Evolutionary conservation across 2,888 invertebrate genomes (phyloP), one percentile per base, ranked within the genome.

Genomic region (Slavum lentiscoides): DNA sequence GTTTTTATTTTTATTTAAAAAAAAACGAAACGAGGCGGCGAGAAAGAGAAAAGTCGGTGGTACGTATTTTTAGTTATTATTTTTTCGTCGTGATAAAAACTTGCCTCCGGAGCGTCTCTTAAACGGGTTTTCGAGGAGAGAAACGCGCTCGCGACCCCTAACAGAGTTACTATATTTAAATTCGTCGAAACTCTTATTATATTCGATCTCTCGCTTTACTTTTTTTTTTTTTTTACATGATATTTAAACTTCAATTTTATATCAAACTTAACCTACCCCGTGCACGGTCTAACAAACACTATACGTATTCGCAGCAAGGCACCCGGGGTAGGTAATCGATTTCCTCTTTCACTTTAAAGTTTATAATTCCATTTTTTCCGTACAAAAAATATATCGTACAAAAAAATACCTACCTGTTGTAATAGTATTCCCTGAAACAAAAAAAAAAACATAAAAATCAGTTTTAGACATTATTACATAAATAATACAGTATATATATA

Each of bases 401-500:
- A 6, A 74, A 5, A 23, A 76, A 49, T 37, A 87, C 90, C 89
- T 87, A 90, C 91, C 90, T 91, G 87, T 90, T 90, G 85, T 91
- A 91, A 86, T 90, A 91, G 87, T 90, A 91, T 87, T 91, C 90
- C 91, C 90, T 91, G 90, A 84, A 90, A 90, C 88, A 89, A 85
- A 87, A 86, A 86, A n/a, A n/a, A n/a, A n/a, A n/a, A n/a, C n/a
- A 59, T 53, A 62, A 53, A 61, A 58, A 75, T 64, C n/a, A 74
- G 15, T 43, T 74, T 64, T 66, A 74, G 17, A 17, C 21, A 74
- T 49, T 43, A 17, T 73, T 55, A 55, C 19, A 55, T 19, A 19
- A 55, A 19, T 19, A 3, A 15, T 49, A 49, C 49, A 49, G 13
- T 49, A 53, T 55, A 55, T 55, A 55, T 53, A 13, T 11, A 53